Conservation (phyloP, 2,797 vertebrate species). For the Hippoglossus hippoglossus region DNA sequence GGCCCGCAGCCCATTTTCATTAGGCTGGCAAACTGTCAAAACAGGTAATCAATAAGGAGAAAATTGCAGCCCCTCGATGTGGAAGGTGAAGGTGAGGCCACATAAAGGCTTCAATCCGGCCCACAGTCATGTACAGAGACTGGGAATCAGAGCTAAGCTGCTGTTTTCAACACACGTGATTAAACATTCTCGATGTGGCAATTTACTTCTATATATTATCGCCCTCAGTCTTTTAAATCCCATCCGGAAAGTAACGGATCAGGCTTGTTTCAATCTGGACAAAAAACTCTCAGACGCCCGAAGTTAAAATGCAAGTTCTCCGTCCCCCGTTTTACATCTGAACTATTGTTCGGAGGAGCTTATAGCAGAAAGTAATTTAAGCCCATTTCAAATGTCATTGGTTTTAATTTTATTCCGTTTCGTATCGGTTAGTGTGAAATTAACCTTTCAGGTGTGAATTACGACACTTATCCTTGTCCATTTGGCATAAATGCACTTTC, state of each 20-base stretch:
- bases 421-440: constrained; percentile 66
- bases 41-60: constrained; percentile 88
- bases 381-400: constrained; percentile 68
- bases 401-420: constrained; percentile 59
- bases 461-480: constrained; percentile 43
- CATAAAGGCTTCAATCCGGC: constrained; percentile 45
- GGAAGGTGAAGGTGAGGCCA: constrained; percentile 35
- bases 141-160: constrained; percentile 15
- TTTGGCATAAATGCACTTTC: constrained; percentile 40
- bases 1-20: constrained; percentile 96
- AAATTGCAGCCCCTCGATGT: constrained; percentile 58
- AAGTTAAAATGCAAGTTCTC: constrained; percentile 9
- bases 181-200: background rate
- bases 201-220: constrained; percentile 13
- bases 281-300: background rate
- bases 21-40: constrained; percentile 97
- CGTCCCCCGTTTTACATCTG: constrained; percentile 20
- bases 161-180: constrained; percentile 8
- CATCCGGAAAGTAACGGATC: constrained; percentile 4
- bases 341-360: constrained; percentile 47
- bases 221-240: constrained; percentile 10
- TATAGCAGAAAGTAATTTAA: constrained; percentile 62
- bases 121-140: constrained; percentile 27
- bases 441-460: constrained; percentile 66
- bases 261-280: background rate